A percentile compares a stretch with the other conserved stretches of the same genome.
These are phyloP conservation scores for Cheilosia vernalis DNA, from an alignment of 2,888 invertebrate species.

Conservation along the genomic window DNA sequence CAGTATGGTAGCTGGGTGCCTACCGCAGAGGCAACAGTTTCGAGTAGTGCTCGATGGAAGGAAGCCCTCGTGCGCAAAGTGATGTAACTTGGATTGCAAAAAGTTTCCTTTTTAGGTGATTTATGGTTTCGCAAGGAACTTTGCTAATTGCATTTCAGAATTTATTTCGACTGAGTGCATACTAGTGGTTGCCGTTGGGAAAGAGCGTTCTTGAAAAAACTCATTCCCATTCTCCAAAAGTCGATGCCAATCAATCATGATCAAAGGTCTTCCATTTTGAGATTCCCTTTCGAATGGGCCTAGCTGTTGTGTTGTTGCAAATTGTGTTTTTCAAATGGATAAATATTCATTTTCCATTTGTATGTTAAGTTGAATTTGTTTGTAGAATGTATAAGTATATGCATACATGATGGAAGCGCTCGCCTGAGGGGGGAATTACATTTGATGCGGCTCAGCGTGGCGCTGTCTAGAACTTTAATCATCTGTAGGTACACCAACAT, in stretches of 20 bases:
- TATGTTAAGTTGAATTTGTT: neutral
- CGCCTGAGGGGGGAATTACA: neutral
- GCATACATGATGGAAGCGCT: neutral
- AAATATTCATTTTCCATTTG: conserved; percentile 3
- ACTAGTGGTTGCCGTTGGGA: neutral
- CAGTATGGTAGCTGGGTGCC: neutral
- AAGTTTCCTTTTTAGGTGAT: conserved; percentile 24
- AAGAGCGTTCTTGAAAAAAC: neutral
- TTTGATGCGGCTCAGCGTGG: conserved; percentile 5
- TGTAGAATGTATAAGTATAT: neutral
- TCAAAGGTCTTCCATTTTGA: neutral
- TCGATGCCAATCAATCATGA: conserved; percentile 15
- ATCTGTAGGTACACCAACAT: conserved; percentile 18
- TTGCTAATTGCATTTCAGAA: conserved; percentile 45
- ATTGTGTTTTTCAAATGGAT: conserved; percentile 11
- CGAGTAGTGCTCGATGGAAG: neutral
- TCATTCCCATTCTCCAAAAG: neutral
- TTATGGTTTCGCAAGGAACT: conserved; percentile 38
- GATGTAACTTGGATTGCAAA: neutral
- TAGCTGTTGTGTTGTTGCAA: neutral
- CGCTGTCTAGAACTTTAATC: conserved; percentile 20
- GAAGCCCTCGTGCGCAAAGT: neutral
- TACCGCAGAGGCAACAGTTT: neutral
- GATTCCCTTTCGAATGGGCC: neutral
- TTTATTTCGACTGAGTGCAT: conserved; percentile 17